Evolutionary conservation across 2,888 invertebrate species (phyloP).

Genomic region (Acleris holmiana): DNA sequence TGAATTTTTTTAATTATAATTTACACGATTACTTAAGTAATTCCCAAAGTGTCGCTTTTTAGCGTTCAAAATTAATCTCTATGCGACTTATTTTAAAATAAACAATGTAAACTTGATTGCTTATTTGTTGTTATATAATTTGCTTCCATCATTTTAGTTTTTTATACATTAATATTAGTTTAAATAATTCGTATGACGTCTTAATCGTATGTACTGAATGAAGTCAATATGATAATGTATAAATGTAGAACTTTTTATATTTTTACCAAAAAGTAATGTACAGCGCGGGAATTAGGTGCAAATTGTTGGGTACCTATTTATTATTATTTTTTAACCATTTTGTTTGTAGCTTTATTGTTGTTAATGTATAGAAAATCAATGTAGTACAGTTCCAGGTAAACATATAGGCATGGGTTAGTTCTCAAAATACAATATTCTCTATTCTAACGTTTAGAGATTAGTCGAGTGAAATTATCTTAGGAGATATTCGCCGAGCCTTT

Average conservation of each 20-base stretch:
- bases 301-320: slow-evolving; percentile 1
- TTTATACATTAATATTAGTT: not conserved
- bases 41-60: not conserved
- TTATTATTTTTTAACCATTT: not conserved
- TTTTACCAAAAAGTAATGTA: slow-evolving; percentile 25
- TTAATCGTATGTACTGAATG: slow-evolving; percentile 19
- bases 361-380: too few species aligned
- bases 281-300: slow-evolving; percentile 6
- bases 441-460: too few species aligned
- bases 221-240: slow-evolving; percentile 35
- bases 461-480: too few species aligned
- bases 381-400: too few species aligned
- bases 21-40: slow-evolving; percentile 22
- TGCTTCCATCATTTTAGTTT: slow-evolving; percentile 16
- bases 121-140: slow-evolving; percentile 10
- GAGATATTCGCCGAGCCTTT: too few species aligned
- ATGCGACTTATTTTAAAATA: slow-evolving; percentile 1
- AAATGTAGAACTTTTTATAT: slow-evolving; percentile 36
- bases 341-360: not conserved
- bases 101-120: not conserved
- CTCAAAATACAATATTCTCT: too few species aligned
- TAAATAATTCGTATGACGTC: slow-evolving; percentile 19
- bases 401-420: too few species aligned
- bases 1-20: not conserved
- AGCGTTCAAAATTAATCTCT: not conserved